Conservation (phyloP, 1,140 invertebrate genomes). For the Apolygus lucorum region DNA sequence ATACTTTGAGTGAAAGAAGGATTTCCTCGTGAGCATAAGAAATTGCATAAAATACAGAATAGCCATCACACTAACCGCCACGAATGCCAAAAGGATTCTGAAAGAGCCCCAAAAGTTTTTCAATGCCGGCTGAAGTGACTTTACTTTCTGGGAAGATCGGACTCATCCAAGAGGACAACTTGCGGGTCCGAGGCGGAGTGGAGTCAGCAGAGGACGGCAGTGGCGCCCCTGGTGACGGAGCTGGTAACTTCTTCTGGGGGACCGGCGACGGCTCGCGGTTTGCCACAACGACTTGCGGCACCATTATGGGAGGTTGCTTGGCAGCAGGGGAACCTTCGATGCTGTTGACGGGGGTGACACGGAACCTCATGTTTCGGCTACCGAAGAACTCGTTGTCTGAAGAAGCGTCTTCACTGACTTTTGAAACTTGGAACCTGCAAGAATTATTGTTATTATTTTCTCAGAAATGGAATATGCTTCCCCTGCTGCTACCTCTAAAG, state of each 20-base stretch:
- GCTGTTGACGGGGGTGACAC: conserved; percentile 28
- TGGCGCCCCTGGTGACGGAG: neutral
- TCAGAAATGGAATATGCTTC: too few relatives aligned
- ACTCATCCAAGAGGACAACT: conserved; percentile 23
- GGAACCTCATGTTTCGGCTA: conserved; percentile 22
- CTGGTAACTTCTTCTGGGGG: conserved; percentile 13
- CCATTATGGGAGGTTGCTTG: neutral
- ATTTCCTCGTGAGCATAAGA: too few relatives aligned
- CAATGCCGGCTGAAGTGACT: conserved; percentile 30
- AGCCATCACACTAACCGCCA: neutral
- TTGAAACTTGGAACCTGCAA: conserved; percentile 32
- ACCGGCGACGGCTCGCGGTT: neutral
- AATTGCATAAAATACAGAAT: too few relatives aligned
- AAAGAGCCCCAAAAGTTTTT: conserved; percentile 36
- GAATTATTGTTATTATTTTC: too few relatives aligned
- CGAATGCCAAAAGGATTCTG: conserved; percentile 30
- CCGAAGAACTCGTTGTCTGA: conserved; percentile 6
- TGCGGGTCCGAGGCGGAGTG: conserved; percentile 17
- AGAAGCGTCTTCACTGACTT: conserved; percentile 28
- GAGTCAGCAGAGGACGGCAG: neutral
- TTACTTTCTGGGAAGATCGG: conserved; percentile 22
- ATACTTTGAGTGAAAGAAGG: too few relatives aligned
- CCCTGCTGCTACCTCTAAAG: too few relatives aligned
- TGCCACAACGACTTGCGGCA: neutral
- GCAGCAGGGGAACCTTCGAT: conserved; percentile 8